Evolutionary conservation across 2,888 invertebrate genomes (phyloP), one percentile per base, ranked within the genome.

Genomic region (Acronicta alni): DNA sequence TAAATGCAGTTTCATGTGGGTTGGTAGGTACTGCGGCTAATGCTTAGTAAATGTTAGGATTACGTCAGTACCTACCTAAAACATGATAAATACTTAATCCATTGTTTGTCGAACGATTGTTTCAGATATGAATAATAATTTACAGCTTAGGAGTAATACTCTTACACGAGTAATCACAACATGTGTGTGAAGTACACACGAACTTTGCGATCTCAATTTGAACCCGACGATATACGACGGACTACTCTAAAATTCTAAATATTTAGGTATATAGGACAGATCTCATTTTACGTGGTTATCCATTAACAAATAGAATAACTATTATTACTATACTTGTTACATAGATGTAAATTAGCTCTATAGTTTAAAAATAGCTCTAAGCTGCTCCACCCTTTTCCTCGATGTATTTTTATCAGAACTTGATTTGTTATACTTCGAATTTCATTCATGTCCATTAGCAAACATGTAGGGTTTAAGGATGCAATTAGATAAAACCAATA

Each of bases 81-180:
- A 66, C 72, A 59, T 72, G 55, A 71, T 55, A 65, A 58, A 66
- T 26, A 48, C 53, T 20, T 55, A 67, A 59, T 72, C 67, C 67
- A 55, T 53, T 66, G 72, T 72, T 66, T 59, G 72, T 17, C 8
- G 44, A 66, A 59, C 46, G 55, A 72, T 48, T 59, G 60, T 67
- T 49, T 66, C 37, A 38, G 67, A 37, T 55, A 52, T 72, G 67
- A 68, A 68, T 68, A 59, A 42, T 72, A 52, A 59, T 72, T 72
- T 67, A 68, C 59, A 55, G 67, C 47, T 67, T 23, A 17, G 14
- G 32, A 43, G 52, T 30, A 45, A 52, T 67, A 55, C 47, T 54
- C 39, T 32, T 57, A 41, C 42, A 54, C 43, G 42, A 26, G 15
- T 23, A 32, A 41, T 18, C 17, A 39, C 42, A 47, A 52, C 12